phyloP scores from a whole-genome alignment of 35 echinoderm and acorn worm genomes.

The Hemicentrotus pulcherrimus region DNA sequence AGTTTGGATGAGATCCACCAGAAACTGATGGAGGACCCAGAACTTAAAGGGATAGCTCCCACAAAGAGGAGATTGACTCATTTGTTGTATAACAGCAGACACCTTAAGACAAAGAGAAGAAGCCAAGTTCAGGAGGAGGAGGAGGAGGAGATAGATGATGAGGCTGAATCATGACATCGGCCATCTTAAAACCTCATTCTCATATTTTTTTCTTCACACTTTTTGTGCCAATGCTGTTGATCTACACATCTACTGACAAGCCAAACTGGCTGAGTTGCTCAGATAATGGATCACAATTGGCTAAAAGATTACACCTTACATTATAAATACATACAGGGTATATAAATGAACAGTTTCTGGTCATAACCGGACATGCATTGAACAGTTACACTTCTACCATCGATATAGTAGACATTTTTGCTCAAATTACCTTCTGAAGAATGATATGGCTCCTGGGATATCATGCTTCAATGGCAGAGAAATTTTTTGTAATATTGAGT shows the following conservation, averaged over 20 bases:
- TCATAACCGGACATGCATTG: too few species aligned
- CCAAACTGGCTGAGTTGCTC: background rate
- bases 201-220: background rate
- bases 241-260: background rate
- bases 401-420: too few species aligned
- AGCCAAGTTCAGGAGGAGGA: background rate
- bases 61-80: slow-evolving; percentile 38
- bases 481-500: too few species aligned
- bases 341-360: too few species aligned
- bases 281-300: background rate
- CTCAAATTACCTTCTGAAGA: background rate
- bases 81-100: slow-evolving; percentile 33
- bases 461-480: too few species aligned
- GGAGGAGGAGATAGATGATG: background rate
- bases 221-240: background rate
- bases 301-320: background rate
- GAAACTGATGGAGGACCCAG: slow-evolving; percentile 36
- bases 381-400: too few species aligned
- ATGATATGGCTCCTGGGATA: too few species aligned
- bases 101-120: slow-evolving; percentile 38
- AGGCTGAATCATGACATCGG: background rate
- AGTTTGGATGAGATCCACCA: background rate
- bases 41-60: slow-evolving; percentile 7
- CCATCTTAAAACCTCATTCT: background rate
- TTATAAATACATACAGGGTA: too few species aligned